phyloP scores from a whole-genome alignment of 1,140 invertebrate genomes.

The Hermetia illucens region DNA sequence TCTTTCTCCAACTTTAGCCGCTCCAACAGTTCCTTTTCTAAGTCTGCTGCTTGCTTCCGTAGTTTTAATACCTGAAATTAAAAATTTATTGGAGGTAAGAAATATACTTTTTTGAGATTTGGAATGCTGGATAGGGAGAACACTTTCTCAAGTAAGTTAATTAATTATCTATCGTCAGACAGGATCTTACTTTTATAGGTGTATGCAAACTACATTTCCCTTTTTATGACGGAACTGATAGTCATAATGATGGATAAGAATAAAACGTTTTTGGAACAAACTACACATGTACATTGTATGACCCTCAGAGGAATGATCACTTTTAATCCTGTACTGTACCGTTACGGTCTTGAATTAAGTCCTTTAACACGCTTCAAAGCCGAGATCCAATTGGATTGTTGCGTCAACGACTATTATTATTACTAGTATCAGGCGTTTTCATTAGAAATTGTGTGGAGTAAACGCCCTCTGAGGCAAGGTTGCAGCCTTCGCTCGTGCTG shows the following conservation, averaged over 20 bases:
- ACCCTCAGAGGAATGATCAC: too few relatives aligned
- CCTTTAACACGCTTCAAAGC: too few relatives aligned
- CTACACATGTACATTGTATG: too few relatives aligned
- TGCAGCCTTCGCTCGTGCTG: too few relatives aligned
- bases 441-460: too few relatives aligned
- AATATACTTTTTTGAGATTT: background rate
- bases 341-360: too few relatives aligned
- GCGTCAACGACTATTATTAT: too few relatives aligned
- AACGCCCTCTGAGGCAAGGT: too few relatives aligned
- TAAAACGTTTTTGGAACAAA: background rate
- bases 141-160: background rate
- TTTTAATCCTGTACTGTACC: too few relatives aligned
- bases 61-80: constrained; percentile 18
- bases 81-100: background rate
- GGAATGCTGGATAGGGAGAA: background rate
- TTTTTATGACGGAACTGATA: background rate
- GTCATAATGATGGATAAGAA: background rate
- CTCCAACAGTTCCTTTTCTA: constrained; percentile 17
- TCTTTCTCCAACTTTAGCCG: too few relatives aligned
- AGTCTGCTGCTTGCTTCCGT: constrained; percentile 23
- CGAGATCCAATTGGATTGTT: too few relatives aligned
- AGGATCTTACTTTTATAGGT: background rate
- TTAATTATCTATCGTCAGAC: background rate
- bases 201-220: background rate
- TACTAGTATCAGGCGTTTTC: too few relatives aligned